Conservation (phyloP, 2,113 vertebrate genomes). For the Desmodus rotundus region DNA sequence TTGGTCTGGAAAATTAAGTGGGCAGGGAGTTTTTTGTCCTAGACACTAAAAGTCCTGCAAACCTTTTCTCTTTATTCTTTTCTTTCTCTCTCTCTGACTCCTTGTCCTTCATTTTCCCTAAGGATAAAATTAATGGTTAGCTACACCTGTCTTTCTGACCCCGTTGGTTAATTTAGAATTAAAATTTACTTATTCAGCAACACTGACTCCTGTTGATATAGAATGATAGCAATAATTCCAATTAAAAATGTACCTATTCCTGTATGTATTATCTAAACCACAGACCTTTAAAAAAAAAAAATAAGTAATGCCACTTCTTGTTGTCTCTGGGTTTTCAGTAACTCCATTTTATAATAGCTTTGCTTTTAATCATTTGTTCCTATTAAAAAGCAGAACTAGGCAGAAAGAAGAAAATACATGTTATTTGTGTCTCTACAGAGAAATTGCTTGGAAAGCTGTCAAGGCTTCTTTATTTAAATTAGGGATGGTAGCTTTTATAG, state of each 20-base stretch:
- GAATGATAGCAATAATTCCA: constrained; percentile 47
- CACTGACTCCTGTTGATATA: background rate
- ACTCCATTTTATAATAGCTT: constrained; percentile 40
- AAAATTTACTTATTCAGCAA: constrained; percentile 49
- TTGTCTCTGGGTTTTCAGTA: constrained; percentile 37
- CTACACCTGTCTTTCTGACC: constrained; percentile 8
- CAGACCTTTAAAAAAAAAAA: background rate
- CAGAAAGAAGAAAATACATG: constrained; percentile 46
- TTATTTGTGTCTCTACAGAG: constrained; percentile 39
- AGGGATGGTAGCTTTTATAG: background rate
- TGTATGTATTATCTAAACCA: constrained; percentile 3
- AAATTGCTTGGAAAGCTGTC: constrained; percentile 59
- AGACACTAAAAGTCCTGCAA: background rate
- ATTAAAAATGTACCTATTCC: constrained; percentile 34
- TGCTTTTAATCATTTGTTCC: constrained; percentile 54
- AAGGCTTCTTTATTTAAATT: constrained; percentile 55
- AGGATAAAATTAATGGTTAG: constrained; percentile 39
- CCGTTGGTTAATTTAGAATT: constrained; percentile 43
- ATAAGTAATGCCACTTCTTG: constrained; percentile 10
- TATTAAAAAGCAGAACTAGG: constrained; percentile 55
- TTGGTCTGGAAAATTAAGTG: constrained; percentile 61
- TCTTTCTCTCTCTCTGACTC: background rate
- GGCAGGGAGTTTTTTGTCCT: constrained; percentile 21
- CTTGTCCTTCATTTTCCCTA: background rate
- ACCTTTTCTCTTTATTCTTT: constrained; percentile 12